A percentile compares a stretch with the other conserved stretches of the same genome.
Conservation (phyloP, 1,140 invertebrate species). For the Drosophila simulans region DNA sequence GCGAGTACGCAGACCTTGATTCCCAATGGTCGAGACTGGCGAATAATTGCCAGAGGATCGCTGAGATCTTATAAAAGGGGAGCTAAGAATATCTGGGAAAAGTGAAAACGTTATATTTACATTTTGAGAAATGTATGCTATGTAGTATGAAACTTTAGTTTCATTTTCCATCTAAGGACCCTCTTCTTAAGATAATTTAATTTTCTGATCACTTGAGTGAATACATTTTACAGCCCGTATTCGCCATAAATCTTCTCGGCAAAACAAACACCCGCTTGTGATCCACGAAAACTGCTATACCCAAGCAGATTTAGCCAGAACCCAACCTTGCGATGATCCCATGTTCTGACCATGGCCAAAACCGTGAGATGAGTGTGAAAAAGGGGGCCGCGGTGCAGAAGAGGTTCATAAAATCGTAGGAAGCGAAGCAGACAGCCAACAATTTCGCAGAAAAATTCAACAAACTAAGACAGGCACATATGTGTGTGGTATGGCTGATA, state of each 20-base stretch:
- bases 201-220: not conserved
- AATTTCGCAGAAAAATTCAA: slow-evolving; percentile 58
- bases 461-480: slow-evolving; percentile 4
- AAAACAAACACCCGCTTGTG: slow-evolving; percentile 4
- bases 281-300: slow-evolving; percentile 37
- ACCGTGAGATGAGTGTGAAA: slow-evolving; percentile 27
- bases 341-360: slow-evolving; percentile 33
- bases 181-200: not conserved
- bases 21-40: slow-evolving; percentile 12
- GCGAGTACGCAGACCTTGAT: slow-evolving; percentile 51
- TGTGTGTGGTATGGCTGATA: slow-evolving; percentile 17
- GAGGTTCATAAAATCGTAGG: slow-evolving; percentile 34
- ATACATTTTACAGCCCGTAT: slow-evolving; percentile 18
- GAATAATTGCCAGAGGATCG: slow-evolving; percentile 3
- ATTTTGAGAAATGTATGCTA: too few species aligned
- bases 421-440: slow-evolving; percentile 47
- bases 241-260: slow-evolving; percentile 24
- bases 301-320: slow-evolving; percentile 37
- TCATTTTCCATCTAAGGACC: not conserved
- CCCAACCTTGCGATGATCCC: slow-evolving; percentile 38
- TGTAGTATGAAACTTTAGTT: not conserved
- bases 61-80: not conserved
- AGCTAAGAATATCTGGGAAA: not conserved
- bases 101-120: not conserved
- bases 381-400: not conserved